Base-by-base conservation (phyloP, 1,140 invertebrate genomes). In the Magallana angulata region DNA sequence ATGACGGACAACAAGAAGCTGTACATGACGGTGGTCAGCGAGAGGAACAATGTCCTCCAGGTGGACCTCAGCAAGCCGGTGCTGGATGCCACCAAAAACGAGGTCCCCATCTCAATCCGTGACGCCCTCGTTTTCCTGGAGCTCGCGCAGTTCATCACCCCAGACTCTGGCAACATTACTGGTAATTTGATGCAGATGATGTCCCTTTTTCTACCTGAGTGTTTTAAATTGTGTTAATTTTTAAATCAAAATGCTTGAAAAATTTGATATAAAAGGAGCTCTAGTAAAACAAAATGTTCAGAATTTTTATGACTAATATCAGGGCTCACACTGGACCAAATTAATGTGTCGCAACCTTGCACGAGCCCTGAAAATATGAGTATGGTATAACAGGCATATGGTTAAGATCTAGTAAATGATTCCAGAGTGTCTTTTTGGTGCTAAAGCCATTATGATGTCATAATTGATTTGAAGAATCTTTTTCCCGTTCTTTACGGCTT, bases 61-160 rank as follows among this genome's bases (percentile, higher is more conserved):
- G 92, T 94, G 12, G 94, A 95, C 84, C 88, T 95, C 58, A 91
- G 91, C 83, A 91, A 92, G 71, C 89, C 90, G 14, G 90, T 92
- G 24, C 85, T 87, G 83, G 88, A 88, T 71, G 89, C 92, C 4
- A 92, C 93, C 36, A 76, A 88, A 24, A 92, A 93, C 57, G 92
- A 94, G 86, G 64, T 90, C 4, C 92, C 94, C 2, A 90, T 94
- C 80, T 95, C 95, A 9, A 90, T 96, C n/a, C 91, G 94, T 5
- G 95, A 95, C 82, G 92, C 91, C 14, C 91, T 93, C 2, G 90
- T 93, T 1, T 93, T 93, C 80, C 84, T 93, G 60, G 91, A 92
- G 76, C 57, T 90, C 24, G 92, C 92, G 11, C 86, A 86, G 48
- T 93, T 92, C 71, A 85, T 87, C 16, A 89, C 90, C 7, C 76